phyloP scores from a whole-genome alignment of 2,113 vertebrate species.

The Ameiurus melas region DNA sequence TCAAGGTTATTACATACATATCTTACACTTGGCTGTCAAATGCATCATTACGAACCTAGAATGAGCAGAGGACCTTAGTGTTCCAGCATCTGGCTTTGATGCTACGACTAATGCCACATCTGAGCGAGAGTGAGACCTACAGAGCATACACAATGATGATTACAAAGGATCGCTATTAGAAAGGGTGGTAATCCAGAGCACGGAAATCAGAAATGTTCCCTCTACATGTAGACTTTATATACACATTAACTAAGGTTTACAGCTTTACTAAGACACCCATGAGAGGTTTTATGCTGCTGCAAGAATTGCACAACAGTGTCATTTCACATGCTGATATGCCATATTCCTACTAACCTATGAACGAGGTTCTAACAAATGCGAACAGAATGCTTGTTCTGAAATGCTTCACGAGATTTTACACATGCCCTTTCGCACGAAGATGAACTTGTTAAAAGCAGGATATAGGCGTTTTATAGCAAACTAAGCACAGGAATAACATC shows the following conservation, averaged over 20 bases:
- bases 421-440: neutral
- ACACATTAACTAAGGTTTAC: neutral
- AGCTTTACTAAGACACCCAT: neutral
- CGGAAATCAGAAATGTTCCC: neutral
- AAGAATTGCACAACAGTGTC: neutral
- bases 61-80: neutral
- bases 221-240: neutral
- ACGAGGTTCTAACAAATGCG: neutral
- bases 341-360: neutral
- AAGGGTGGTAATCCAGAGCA: neutral
- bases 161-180: neutral
- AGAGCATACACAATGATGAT: constrained; percentile 18
- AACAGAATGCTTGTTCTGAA: neutral
- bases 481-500: constrained; percentile 45
- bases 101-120: constrained; percentile 5
- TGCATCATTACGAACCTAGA: constrained; percentile 34
- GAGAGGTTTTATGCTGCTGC: neutral
- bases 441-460: constrained; percentile 8
- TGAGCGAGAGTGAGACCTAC: constrained; percentile 1
- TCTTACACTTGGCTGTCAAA: constrained; percentile 20
- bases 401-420: neutral
- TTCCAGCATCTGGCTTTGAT: neutral
- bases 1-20: constrained; percentile 17
- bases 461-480: constrained; percentile 25
- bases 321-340: neutral